phyloP scores from a whole-genome alignment of 2,888 invertebrate genomes.

The Mythimna vitellina region DNA sequence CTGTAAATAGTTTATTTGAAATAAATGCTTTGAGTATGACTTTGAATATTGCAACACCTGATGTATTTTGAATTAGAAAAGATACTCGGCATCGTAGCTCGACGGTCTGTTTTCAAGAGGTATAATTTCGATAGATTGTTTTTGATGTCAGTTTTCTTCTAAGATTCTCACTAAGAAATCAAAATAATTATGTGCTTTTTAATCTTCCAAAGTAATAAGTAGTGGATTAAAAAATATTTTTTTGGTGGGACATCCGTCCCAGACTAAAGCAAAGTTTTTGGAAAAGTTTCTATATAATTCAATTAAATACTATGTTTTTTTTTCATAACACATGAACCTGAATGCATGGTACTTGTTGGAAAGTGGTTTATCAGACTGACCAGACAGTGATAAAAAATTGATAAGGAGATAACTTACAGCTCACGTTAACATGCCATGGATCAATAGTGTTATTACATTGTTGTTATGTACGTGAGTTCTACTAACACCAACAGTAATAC shows the following conservation, averaged over 20 bases:
- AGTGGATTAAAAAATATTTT: neutral
- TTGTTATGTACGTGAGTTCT: neutral
- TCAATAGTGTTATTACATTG: constrained; percentile 42
- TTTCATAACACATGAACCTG: constrained; percentile 12
- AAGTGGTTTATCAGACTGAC: constrained; percentile 43
- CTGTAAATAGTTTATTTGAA: too few species aligned
- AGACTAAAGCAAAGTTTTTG: neutral
- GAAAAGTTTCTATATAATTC: constrained; percentile 4
- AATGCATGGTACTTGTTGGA: constrained; percentile 13
- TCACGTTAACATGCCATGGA: constrained; percentile 20
- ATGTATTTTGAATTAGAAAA: neutral
- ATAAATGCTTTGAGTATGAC: too few species aligned
- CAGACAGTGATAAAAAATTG: constrained; percentile 43
- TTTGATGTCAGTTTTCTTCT: neutral
- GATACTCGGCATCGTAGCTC: neutral
- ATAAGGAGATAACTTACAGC: constrained; percentile 46
- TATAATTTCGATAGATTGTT: neutral
- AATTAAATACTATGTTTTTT: constrained; percentile 23
- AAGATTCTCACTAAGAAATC: too few species aligned
- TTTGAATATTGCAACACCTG: too few species aligned
- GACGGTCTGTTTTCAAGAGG: neutral
- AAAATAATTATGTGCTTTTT: too few species aligned
- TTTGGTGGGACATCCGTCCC: neutral
- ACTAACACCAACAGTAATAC: neutral
- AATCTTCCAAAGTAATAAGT: too few species aligned